A percentile compares a stretch with the other conserved stretches of the same genome.
These are phyloP conservation scores for Empidonax alnorum DNA, from an alignment of 2,113 vertebrate genomes.

Conservation along the genomic window DNA sequence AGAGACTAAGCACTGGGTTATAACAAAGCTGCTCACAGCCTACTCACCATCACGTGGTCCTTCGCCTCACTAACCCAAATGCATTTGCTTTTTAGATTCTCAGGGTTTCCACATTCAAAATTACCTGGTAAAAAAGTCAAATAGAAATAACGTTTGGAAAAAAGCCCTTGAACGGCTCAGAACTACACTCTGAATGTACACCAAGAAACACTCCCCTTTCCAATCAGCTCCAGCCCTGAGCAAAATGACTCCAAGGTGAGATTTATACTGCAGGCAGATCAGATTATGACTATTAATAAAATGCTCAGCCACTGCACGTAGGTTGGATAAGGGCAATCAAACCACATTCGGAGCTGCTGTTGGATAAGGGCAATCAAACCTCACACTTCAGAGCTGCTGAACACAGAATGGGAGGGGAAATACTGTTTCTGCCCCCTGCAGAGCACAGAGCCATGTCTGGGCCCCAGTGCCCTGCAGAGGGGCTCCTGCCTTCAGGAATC, in stretches of 20 bases:
- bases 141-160: neutral
- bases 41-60: constrained; percentile 78
- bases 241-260: neutral
- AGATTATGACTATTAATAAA: constrained; percentile 47
- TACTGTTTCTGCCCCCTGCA: neutral
- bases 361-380: constrained; percentile 30
- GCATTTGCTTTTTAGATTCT: constrained; percentile 81
- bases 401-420: neutral
- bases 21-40: neutral
- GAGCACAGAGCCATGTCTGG: neutral
- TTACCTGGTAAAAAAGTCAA: constrained; percentile 68
- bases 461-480: neutral
- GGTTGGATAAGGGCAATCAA: constrained; percentile 26
- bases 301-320: neutral
- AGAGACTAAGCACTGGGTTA: neutral
- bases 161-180: neutral
- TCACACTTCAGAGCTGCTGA: neutral
- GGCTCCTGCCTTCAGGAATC: neutral
- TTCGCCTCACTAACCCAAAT: constrained; percentile 73
- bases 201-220: constrained; percentile 3
- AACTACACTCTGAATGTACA: neutral
- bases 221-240: neutral
- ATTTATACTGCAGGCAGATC: constrained; percentile 6
- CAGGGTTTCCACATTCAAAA: constrained; percentile 83
- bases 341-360: neutral